phyloP scores from a whole-genome alignment of 1,140 invertebrate genomes.

The Theocolax elegans region DNA sequence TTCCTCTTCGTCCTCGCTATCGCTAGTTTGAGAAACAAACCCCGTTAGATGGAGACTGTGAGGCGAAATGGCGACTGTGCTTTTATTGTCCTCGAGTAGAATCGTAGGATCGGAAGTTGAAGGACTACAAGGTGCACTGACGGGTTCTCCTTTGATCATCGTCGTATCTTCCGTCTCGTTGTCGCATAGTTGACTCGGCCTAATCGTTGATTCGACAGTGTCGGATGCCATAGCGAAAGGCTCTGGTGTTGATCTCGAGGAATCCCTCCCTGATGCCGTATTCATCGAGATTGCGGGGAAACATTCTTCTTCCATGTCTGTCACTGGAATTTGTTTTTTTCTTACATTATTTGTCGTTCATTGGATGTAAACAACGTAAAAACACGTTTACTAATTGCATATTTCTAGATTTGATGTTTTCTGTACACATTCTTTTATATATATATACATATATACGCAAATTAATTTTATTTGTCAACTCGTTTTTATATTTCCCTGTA shows the following conservation, averaged over 20 bases:
- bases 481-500: too few species aligned
- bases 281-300: constrained; percentile 80
- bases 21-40: constrained; percentile 52
- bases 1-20: constrained; percentile 63
- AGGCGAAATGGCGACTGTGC: constrained; percentile 55
- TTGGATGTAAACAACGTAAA: too few species aligned
- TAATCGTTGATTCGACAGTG: not conserved
- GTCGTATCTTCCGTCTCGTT: constrained; percentile 60
- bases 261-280: constrained; percentile 63
- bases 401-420: too few species aligned
- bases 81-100: constrained; percentile 52
- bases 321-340: too few species aligned
- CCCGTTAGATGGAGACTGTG: constrained; percentile 54
- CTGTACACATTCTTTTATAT: too few species aligned
- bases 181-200: constrained; percentile 14
- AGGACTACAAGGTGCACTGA: constrained; percentile 74
- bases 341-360: not conserved
- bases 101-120: constrained; percentile 71
- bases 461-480: too few species aligned
- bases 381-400: too few species aligned
- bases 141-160: constrained; percentile 77
- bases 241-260: constrained; percentile 50
- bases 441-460: too few species aligned
- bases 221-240: constrained; percentile 54
- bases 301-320: constrained; percentile 88